Conservation (phyloP, 2,113 vertebrate species). For the Lanius ludovicianus region DNA sequence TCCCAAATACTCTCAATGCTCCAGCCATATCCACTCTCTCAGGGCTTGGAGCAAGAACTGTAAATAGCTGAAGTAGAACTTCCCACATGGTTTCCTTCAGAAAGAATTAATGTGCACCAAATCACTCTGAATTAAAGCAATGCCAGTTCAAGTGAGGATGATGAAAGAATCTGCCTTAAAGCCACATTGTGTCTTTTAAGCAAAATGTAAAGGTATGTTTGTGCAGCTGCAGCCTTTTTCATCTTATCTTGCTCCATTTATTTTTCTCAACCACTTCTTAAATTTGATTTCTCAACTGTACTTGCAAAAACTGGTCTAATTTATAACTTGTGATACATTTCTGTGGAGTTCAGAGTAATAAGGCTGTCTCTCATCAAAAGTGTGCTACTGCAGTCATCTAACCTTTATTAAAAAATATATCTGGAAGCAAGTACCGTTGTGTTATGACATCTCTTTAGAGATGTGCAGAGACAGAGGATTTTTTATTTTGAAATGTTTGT, state of each 20-base stretch:
- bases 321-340: neutral
- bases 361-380: neutral
- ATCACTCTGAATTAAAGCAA: neutral
- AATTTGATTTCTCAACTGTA: neutral
- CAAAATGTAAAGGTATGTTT: neutral
- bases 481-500: neutral
- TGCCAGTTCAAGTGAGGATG: accelerated
- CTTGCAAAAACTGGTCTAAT: neutral
- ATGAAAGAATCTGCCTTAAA: neutral
- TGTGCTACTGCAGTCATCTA: neutral
- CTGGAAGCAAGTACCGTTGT: neutral
- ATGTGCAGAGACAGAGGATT: neutral
- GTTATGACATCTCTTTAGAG: neutral
- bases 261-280: neutral
- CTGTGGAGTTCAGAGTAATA: neutral
- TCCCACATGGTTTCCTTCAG: neutral
- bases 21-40: neutral
- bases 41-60: neutral
- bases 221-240: neutral
- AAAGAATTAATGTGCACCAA: neutral
- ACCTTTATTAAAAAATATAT: neutral
- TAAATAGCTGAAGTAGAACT: neutral
- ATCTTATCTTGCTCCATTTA: neutral
- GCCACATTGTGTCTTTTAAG: neutral
- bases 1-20: neutral